These are phyloP conservation scores for Morinoia aosen DNA, from an alignment of 2,888 invertebrate species.

Conservation along the genomic window DNA sequence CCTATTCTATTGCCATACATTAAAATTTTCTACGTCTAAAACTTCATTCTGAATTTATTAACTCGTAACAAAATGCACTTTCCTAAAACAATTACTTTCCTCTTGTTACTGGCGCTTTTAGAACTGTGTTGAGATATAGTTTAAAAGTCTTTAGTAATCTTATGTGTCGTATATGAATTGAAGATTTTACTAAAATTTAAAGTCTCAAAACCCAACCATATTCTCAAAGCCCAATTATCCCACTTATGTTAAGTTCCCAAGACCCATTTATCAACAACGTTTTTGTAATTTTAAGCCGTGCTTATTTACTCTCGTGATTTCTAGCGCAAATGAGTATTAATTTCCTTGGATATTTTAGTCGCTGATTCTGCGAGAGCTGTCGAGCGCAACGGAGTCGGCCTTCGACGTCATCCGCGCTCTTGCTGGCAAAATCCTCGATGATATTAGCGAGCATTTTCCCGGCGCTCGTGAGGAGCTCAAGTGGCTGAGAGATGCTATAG, in stretches of 20 bases:
- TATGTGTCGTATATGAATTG: neutral
- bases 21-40: too few relatives aligned
- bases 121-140: neutral
- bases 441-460: neutral
- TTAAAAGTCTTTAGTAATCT: neutral
- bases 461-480: neutral
- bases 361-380: slow-evolving; percentile 14
- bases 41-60: too few relatives aligned
- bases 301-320: neutral
- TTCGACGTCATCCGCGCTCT: neutral
- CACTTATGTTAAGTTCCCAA: neutral
- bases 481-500: neutral
- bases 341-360: neutral
- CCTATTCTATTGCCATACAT: too few relatives aligned
- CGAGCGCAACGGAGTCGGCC: neutral
- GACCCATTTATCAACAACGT: neutral
- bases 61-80: too few relatives aligned
- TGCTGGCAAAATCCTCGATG: neutral
- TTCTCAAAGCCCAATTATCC: neutral
- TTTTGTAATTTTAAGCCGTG: neutral
- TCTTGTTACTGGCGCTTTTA: neutral
- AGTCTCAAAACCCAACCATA: neutral
- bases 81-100: too few relatives aligned
- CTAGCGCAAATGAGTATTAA: neutral
- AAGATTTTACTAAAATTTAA: neutral